A percentile compares a stretch with the other conserved stretches of the same genome.
These are phyloP conservation scores for Aphodius granarius DNA, from an alignment of 2,888 invertebrate genomes.

Conservation along the genomic window DNA sequence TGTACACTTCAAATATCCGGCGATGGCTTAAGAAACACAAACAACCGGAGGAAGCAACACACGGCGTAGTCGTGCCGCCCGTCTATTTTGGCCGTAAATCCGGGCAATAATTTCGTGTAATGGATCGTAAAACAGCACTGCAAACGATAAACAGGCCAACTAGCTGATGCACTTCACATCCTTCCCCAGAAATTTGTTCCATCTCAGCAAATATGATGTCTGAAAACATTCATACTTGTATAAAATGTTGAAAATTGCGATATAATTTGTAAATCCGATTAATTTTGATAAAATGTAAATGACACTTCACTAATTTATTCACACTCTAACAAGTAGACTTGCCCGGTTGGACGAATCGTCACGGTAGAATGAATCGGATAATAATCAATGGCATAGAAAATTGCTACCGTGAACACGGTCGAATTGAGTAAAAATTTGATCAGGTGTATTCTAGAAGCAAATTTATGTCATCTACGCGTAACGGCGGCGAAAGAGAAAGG, in stretches of 20 bases:
- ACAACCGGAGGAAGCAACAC: neutral
- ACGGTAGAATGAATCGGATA: neutral
- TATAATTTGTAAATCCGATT: neutral
- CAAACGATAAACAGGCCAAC: neutral
- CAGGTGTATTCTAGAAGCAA: neutral
- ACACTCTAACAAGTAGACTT: neutral
- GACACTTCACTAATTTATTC: neutral
- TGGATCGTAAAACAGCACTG: neutral
- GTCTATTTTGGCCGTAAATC: neutral
- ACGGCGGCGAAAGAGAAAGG: neutral
- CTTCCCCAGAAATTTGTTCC: no score
- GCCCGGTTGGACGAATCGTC: neutral
- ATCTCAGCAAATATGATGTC: no score
- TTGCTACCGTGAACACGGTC: neutral
- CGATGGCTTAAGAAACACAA: neutral
- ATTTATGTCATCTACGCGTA: neutral
- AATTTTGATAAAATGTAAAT: neutral
- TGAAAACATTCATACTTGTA: no score
- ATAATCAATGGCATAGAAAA: neutral
- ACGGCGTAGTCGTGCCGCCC: neutral
- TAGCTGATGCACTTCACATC: no score
- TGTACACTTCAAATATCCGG: neutral
- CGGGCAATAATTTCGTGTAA: neutral
- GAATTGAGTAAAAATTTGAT: neutral
- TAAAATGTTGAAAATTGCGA: neutral